These are phyloP conservation scores for Tetramorium parvispinum DNA, from an alignment of 1,140 invertebrate genomes.

Conservation along the genomic window DNA sequence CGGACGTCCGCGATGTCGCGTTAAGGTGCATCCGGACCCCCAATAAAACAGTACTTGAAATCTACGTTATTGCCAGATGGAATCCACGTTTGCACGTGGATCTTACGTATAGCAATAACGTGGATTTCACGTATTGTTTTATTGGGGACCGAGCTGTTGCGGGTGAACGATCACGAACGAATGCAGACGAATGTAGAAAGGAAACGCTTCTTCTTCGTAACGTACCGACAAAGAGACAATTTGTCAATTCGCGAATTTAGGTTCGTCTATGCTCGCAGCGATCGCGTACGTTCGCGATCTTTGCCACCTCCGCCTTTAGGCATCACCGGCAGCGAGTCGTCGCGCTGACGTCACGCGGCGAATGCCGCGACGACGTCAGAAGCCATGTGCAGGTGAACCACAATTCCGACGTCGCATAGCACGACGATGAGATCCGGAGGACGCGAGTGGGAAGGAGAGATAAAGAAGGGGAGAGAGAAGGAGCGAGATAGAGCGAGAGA, in stretches of 20 bases:
- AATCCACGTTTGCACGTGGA: too few relatives aligned
- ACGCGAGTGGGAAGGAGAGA: background rate
- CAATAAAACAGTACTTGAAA: too few relatives aligned
- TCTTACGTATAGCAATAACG: too few relatives aligned
- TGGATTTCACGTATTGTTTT: too few relatives aligned
- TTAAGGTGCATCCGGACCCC: background rate
- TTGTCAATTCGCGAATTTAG: background rate
- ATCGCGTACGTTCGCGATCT: too few relatives aligned
- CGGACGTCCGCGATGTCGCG: background rate
- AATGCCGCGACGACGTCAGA: conserved; percentile 6
- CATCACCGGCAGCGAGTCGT: background rate
- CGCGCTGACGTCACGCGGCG: conserved; percentile 18
- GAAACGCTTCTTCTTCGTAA: background rate
- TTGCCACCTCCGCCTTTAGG: background rate
- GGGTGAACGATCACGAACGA: background rate
- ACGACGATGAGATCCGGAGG: conserved; percentile 14
- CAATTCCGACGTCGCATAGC: background rate
- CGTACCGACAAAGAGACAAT: background rate
- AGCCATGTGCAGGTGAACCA: conserved; percentile 35
- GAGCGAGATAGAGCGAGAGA: background rate
- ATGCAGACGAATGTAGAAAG: background rate
- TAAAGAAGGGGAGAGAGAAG: background rate
- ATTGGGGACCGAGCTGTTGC: background rate
- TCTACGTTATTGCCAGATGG: too few relatives aligned
- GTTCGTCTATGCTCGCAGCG: background rate